Percentiles rank a stretch among this genome's conserved stretches.
Conservation (phyloP, 1,140 invertebrate genomes). For the Penaeus indicus region DNA sequence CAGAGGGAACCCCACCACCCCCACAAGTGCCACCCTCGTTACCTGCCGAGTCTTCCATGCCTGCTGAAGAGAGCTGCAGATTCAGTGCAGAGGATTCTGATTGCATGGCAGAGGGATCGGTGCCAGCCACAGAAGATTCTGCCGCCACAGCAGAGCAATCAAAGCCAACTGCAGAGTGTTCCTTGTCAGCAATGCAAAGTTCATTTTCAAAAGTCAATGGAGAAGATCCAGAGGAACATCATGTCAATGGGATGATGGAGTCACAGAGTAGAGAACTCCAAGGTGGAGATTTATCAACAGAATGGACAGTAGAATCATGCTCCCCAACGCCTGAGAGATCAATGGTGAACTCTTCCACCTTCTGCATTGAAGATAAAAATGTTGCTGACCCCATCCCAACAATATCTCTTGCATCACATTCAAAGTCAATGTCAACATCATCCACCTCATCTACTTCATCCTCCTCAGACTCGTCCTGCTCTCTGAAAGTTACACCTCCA, state of each 20-base stretch:
- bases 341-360: constrained; percentile 58
- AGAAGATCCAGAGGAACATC: no score
- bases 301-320: constrained; percentile 16
- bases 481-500: constrained; percentile 50
- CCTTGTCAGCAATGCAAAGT: background rate
- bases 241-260: no score
- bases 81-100: constrained; percentile 37
- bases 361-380: constrained; percentile 44
- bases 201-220: no score
- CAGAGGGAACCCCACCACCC: constrained; percentile 59
- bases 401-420: constrained; percentile 37
- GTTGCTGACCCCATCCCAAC: constrained; percentile 11
- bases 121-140: constrained; percentile 37
- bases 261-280: no score
- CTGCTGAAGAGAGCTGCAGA: constrained; percentile 38
- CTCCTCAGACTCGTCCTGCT: constrained; percentile 41
- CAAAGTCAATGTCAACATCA: constrained; percentile 39
- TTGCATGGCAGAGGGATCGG: constrained; percentile 16
- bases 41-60: constrained; percentile 63
- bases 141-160: constrained; percentile 33
- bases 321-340: constrained; percentile 35
- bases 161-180: constrained; percentile 36
- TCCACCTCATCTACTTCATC: constrained; percentile 43
- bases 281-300: constrained; percentile 9
- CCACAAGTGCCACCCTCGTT: constrained; percentile 59